Evolutionary conservation across 2,888 invertebrate species (phyloP), one percentile per base, ranked within the genome.

Genomic region (Muschampia plurimacula): DNA sequence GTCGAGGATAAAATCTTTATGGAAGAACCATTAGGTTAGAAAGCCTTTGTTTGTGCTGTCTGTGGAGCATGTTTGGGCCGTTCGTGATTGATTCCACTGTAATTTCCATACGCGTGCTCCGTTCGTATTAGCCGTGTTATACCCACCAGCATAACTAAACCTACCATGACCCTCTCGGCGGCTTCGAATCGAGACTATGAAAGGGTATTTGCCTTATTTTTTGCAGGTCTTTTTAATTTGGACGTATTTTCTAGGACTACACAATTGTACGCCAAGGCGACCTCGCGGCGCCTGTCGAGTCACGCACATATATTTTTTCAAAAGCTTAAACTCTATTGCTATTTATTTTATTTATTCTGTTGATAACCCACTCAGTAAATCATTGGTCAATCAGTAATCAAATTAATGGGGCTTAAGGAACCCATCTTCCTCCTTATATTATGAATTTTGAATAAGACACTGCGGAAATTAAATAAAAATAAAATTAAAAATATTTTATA

Each of bases 101-200:
- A 92, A 93, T 93, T 93, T 93, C 91, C 93, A 92, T 93, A 93
- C 91, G 91, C 92, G 92, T 92, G 92, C 86, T 90, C 88, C 85
- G 88, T 85, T 90, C 90, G 89, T 90, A 93, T 93, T 92, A 92
- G 89, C 91, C 88, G 90, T 89, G 90, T 89, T 89, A 86, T 82
- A 84, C 83, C 83, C 85, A 87, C 92, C 89, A 90, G 77, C 57
- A 55, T 79, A 78, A 75, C 15, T 67, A 75, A 82, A 41, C 87
- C 78, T 62, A 75, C 81, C 67, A 22, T 74, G 73, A 76, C 82
- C 77, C 79, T 68, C 70, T 75, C 57, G 13, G 65, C 65, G 70
- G 78, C 39, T 67, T 32, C 76, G 73, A 73, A 57, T 49, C 41
- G 52, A 65, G 76, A 72, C 73, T 73, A 70, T 8, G 68, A 73